Conservation (phyloP, 1,140 invertebrate species). For the Drosophila sproati region DNA sequence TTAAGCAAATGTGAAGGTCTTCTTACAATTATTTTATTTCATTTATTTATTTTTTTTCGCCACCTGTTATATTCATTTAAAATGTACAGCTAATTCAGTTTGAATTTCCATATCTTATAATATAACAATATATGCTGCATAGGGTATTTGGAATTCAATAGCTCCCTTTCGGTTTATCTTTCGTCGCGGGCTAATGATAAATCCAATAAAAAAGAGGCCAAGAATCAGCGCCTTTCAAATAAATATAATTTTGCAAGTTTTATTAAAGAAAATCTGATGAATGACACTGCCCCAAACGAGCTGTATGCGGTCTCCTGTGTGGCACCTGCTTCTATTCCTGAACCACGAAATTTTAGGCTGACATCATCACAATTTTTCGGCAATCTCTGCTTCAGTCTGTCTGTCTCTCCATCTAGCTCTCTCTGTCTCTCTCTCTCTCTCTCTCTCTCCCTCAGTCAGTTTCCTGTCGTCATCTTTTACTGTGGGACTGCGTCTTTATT, state of each 20-base stretch:
- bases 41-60: no score
- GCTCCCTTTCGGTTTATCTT: background rate
- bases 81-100: no score
- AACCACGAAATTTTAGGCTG: slow-evolving; percentile 30
- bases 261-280: slow-evolving; percentile 36
- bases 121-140: no score
- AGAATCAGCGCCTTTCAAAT: slow-evolving; percentile 60
- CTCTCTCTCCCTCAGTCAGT: slow-evolving; percentile 3
- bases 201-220: slow-evolving; percentile 22
- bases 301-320: slow-evolving; percentile 9
- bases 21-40: no score
- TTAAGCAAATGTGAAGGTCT: no score
- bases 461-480: slow-evolving; percentile 49
- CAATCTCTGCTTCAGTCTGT: slow-evolving; percentile 28
- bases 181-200: background rate
- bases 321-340: slow-evolving; percentile 46
- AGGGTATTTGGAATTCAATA: background rate
- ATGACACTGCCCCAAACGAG: slow-evolving; percentile 27
- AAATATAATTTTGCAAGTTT: slow-evolving; percentile 74
- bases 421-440: background rate
- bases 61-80: no score
- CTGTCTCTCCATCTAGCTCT: background rate
- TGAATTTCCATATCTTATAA: no score
- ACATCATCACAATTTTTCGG: slow-evolving; percentile 46
- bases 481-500: slow-evolving; percentile 47